These are phyloP conservation scores for Hucho hucho DNA, from an alignment of 2,113 vertebrate species.

Conservation along the genomic window DNA sequence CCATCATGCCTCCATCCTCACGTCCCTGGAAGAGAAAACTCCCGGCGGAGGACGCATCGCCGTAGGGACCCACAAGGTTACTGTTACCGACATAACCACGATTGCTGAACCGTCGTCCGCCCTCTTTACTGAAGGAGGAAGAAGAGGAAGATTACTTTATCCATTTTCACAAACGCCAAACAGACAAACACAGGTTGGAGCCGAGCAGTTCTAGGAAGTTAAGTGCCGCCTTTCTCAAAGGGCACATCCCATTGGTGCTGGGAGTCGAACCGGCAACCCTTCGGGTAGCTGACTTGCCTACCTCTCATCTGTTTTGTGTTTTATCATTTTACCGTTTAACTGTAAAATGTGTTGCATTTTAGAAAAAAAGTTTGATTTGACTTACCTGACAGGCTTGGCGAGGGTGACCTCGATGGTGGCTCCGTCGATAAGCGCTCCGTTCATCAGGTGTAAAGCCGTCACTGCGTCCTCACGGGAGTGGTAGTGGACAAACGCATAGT, in stretches of 20 bases:
- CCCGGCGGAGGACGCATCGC: neutral
- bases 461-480: constrained; percentile 86
- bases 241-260: too few species aligned
- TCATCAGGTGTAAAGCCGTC: constrained; percentile 82
- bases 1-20: neutral
- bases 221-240: too few species aligned
- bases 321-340: too few species aligned
- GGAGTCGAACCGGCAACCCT: too few species aligned
- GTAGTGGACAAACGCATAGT: constrained; percentile 96
- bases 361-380: too few species aligned
- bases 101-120: constrained; percentile 71
- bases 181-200: too few species aligned
- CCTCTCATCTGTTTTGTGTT: too few species aligned
- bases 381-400: constrained; percentile 82
- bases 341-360: too few species aligned
- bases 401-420: constrained; percentile 85
- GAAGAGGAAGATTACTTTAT: too few species aligned
- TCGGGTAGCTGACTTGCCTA: too few species aligned
- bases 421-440: constrained; percentile 87
- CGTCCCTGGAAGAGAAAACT: neutral
- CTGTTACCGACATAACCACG: neutral
- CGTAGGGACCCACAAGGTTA: neutral
- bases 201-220: too few species aligned
- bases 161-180: too few species aligned
- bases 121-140: neutral